Conservation (phyloP, 1,140 invertebrate genomes). For the Scaptomyza graminum region DNA sequence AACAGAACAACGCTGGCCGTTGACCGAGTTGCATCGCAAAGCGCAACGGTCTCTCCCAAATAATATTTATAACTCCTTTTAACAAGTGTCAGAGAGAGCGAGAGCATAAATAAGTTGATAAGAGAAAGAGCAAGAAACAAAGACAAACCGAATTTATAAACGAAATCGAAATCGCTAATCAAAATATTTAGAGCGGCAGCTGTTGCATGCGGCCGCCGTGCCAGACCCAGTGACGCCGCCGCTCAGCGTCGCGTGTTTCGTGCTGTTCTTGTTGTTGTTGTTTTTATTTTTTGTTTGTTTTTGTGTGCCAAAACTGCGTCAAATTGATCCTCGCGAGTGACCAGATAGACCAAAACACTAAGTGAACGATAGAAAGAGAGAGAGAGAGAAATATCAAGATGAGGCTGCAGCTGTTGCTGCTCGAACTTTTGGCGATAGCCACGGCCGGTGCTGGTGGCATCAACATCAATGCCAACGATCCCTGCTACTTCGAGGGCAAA, state of each 20-base stretch:
- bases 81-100: constrained; percentile 16
- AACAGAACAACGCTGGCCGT: constrained; percentile 72
- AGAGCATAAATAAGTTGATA: background rate
- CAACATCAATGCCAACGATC: constrained; percentile 86
- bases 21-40: constrained; percentile 72
- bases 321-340: constrained; percentile 60
- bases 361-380: constrained; percentile 9
- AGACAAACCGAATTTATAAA: constrained; percentile 4
- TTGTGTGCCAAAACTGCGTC: constrained; percentile 22
- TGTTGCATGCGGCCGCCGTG: constrained; percentile 69
- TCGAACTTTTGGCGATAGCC: constrained; percentile 20
- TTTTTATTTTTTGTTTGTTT: constrained; percentile 62
- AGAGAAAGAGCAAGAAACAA: background rate
- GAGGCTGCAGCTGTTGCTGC: constrained; percentile 16
- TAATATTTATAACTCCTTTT: background rate
- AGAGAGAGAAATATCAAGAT: constrained; percentile 26
- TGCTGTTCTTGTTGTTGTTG: constrained; percentile 27
- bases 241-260: constrained; percentile 50
- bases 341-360: constrained; percentile 19
- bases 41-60: constrained; percentile 23
- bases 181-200: constrained; percentile 54
- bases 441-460: constrained; percentile 21
- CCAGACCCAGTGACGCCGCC: constrained; percentile 72
- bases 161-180: constrained; percentile 29
- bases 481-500: constrained; percentile 95